Conservation (phyloP, 2,888 invertebrate genomes). For the Sialis lutaria region DNA sequence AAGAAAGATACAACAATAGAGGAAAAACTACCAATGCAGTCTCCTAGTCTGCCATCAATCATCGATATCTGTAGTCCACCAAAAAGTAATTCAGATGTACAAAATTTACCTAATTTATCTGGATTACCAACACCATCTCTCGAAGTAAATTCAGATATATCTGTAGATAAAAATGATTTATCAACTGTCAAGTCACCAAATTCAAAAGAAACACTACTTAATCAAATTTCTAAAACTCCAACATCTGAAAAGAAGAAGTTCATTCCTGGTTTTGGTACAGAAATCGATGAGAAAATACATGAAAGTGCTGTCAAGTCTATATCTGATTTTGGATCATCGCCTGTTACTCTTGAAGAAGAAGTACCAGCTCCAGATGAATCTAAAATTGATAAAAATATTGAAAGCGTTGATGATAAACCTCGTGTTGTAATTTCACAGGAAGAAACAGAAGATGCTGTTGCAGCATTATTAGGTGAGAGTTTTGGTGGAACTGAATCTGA, state of each 20-base stretch:
- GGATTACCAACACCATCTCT: conserved; percentile 20
- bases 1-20: conserved; percentile 19
- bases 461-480: conserved; percentile 71
- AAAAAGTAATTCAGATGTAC: conserved; percentile 19
- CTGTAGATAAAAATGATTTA: no score
- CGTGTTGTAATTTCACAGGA: conserved; percentile 76
- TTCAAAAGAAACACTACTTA: no score
- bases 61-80: conserved; percentile 41
- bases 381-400: conserved; percentile 22
- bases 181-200: no score
- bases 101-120: conserved; percentile 15
- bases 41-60: conserved; percentile 43
- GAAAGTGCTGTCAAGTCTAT: conserved; percentile 71
- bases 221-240: conserved; percentile 6
- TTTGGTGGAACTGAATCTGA: conserved; percentile 48
- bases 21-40: conserved; percentile 22
- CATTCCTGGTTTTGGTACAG: conserved; percentile 46
- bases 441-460: conserved; percentile 84
- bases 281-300: conserved; percentile 50
- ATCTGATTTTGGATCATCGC: conserved; percentile 33
- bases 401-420: conserved; percentile 50
- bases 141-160: conserved; percentile 4
- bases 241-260: conserved; percentile 34
- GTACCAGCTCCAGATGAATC: conserved; percentile 14
- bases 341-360: conserved; percentile 13